These are phyloP conservation scores for Setophaga coronata DNA, from an alignment of 2,113 vertebrate species.

Conservation along the genomic window DNA sequence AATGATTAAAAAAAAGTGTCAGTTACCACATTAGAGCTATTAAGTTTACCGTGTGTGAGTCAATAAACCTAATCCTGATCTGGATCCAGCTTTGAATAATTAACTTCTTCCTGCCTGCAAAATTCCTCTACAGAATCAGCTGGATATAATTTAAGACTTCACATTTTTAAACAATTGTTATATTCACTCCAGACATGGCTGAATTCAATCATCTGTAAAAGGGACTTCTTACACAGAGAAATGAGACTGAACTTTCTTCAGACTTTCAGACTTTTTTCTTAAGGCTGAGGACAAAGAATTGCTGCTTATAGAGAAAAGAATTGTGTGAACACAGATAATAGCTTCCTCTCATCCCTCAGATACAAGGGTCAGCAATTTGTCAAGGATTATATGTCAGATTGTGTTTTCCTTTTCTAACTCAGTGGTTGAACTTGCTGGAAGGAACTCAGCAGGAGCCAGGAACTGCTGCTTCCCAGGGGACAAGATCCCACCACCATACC, in stretches of 20 bases:
- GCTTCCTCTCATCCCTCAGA: neutral
- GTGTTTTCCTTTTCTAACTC: conserved; percentile 37
- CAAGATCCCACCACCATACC: neutral
- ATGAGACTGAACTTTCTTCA: neutral
- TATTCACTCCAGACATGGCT: neutral
- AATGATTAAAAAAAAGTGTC: neutral
- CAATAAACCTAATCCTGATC: neutral
- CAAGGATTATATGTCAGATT: conserved; percentile 33
- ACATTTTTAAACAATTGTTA: neutral
- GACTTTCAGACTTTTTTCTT: neutral
- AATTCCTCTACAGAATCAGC: neutral
- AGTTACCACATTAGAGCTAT: neutral
- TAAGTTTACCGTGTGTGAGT: neutral
- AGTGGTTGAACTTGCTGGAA: conserved; percentile 52
- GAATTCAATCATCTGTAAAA: neutral
- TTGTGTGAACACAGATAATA: neutral
- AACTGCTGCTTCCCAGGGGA: conserved; percentile 9
- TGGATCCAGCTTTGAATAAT: neutral
- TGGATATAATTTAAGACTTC: neutral
- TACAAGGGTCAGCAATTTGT: conserved; percentile 31
- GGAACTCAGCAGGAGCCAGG: conserved; percentile 9
- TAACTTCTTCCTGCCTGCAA: conserved; percentile 25
- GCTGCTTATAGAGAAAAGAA: neutral
- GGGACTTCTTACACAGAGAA: neutral
- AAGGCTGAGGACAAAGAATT: neutral